Evolutionary conservation across 2,113 vertebrate species (phyloP).

Genomic region (Ciconia stormi): DNA sequence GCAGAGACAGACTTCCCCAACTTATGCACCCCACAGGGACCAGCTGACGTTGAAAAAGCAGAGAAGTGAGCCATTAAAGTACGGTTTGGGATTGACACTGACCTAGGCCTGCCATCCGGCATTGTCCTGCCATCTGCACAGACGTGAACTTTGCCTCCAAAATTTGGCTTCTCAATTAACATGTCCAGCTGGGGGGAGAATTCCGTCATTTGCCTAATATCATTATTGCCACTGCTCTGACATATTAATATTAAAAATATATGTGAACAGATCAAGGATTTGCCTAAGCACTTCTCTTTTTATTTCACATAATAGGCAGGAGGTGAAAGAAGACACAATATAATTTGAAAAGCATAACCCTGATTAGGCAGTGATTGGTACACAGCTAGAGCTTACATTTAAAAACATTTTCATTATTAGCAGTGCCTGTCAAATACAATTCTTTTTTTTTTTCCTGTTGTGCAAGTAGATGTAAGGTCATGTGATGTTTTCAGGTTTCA

Average conservation of each 20-base stretch:
- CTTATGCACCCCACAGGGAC: constrained; percentile 76
- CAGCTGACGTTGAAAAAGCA: constrained; percentile 73
- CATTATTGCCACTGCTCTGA: constrained; percentile 84
- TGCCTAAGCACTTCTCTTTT: constrained; percentile 78
- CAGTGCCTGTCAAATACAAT: constrained; percentile 60
- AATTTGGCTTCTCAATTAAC: constrained; percentile 97
- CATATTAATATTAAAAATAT: constrained; percentile 89
- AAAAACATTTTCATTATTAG: constrained; percentile 74
- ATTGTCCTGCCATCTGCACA: constrained; percentile 96
- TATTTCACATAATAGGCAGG: constrained; percentile 80
- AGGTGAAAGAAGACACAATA: constrained; percentile 78
- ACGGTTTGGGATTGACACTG: constrained; percentile 85
- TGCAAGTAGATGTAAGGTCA: constrained; percentile 47
- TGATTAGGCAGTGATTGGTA: constrained; percentile 79
- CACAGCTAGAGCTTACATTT: constrained; percentile 67
- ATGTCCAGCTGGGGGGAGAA: constrained; percentile 94
- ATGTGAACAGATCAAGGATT: constrained; percentile 75
- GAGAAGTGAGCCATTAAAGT: constrained; percentile 86
- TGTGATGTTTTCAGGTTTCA: constrained; percentile 16
- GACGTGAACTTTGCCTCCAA: constrained; percentile 91
- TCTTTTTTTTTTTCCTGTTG: not conserved
- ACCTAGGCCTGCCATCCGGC: constrained; percentile 83
- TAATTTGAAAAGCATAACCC: constrained; percentile 79
- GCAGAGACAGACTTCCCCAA: constrained; percentile 67
- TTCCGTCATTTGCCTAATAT: constrained; percentile 90